Conservation (phyloP, 1,140 invertebrate species). For the Penaeus japonicus region DNA sequence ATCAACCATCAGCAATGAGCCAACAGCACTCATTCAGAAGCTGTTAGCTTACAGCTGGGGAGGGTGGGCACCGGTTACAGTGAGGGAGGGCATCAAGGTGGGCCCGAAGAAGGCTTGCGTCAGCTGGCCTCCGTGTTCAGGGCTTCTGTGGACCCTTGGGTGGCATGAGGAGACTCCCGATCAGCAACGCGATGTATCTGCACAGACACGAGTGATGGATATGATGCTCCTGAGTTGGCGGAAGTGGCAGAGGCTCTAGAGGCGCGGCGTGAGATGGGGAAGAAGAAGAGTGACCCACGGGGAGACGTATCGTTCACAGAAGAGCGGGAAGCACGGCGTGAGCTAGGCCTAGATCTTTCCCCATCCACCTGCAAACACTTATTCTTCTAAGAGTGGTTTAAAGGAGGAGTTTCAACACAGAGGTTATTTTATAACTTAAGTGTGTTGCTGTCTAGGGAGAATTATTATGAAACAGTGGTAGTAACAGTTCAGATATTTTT, state of each 20-base stretch:
- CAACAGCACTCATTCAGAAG: constrained; percentile 32
- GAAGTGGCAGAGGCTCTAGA: constrained; percentile 57
- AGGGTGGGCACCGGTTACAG: constrained; percentile 37
- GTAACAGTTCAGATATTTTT: background rate
- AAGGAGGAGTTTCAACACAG: too few species aligned
- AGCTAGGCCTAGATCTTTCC: constrained; percentile 48
- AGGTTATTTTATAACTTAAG: too few species aligned
- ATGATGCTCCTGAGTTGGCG: constrained; percentile 47
- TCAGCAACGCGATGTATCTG: constrained; percentile 49
- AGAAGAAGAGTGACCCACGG: constrained; percentile 58
- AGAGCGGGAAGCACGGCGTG: constrained; percentile 57
- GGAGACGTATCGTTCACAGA: constrained; percentile 59
- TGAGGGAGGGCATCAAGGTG: constrained; percentile 43
- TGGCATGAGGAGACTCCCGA: constrained; percentile 31
- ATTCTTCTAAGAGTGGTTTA: too few species aligned
- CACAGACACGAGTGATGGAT: constrained; percentile 53
- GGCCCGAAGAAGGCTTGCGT: constrained; percentile 42
- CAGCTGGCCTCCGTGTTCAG: constrained; percentile 47
- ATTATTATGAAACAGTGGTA: background rate
- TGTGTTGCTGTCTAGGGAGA: background rate
- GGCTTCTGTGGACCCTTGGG: constrained; percentile 48
- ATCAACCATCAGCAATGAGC: constrained; percentile 37
- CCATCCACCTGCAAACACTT: constrained; percentile 44
- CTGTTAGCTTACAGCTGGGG: constrained; percentile 19
- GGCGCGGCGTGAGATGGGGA: constrained; percentile 57